Percentiles rank a stretch among this genome's conserved stretches.
These are phyloP conservation scores for Procambarus clarkii DNA, from an alignment of 1,140 invertebrate species.

Conservation along the genomic window DNA sequence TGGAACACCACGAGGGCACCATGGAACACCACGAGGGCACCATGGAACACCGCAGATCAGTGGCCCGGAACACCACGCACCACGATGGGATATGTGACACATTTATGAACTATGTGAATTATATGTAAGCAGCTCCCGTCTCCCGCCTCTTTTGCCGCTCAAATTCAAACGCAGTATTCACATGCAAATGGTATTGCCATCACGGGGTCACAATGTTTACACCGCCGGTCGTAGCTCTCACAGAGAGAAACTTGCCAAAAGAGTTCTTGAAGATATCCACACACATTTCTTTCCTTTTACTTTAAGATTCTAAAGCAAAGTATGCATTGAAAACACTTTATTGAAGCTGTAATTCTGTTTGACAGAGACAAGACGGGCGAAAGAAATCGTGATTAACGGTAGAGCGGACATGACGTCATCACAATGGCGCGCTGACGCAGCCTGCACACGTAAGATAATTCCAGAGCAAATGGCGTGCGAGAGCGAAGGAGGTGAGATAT, in stretches of 20 bases:
- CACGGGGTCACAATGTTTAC: slow-evolving; percentile 35
- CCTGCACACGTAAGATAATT: not conserved
- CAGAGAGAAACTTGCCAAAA: not conserved
- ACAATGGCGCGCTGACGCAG: not conserved
- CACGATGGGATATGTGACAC: slow-evolving; percentile 39
- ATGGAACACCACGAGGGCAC: too few relatives aligned
- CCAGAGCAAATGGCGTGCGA: slow-evolving; percentile 22
- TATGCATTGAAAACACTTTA: not conserved
- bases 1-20: too few relatives aligned
- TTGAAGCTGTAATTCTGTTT: not conserved
- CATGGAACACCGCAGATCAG: too few relatives aligned
- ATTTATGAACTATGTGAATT: slow-evolving; percentile 51
- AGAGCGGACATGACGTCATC: not conserved
- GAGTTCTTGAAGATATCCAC: not conserved
- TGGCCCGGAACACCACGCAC: not conserved
- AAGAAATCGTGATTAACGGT: not conserved
- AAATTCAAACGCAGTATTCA: slow-evolving; percentile 37
- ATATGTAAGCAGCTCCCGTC: slow-evolving; percentile 17
- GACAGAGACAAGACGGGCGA: not conserved
- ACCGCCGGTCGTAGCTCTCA: not conserved
- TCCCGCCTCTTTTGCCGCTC: slow-evolving; percentile 9
- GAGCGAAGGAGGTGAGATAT: slow-evolving; percentile 20
- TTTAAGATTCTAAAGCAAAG: not conserved
- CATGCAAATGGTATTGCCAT: slow-evolving; percentile 58
- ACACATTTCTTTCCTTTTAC: not conserved